These are phyloP conservation scores for Parnassius apollo DNA, from an alignment of 2,888 invertebrate species.

Conservation along the genomic window DNA sequence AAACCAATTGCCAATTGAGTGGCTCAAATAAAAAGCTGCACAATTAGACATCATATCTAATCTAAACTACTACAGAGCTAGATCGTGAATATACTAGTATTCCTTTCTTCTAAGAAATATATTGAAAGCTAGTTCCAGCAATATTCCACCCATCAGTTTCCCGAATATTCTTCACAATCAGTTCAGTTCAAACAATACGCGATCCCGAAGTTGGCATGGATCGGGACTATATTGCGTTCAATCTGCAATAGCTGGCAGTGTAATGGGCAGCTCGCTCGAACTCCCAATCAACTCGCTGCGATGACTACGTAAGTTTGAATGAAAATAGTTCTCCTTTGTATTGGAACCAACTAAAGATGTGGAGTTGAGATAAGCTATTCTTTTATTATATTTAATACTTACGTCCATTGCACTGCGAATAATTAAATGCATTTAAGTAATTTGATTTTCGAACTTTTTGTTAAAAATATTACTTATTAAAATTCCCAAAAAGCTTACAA, in stretches of 20 bases:
- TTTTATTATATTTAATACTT: not conserved
- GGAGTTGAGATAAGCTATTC: not conserved
- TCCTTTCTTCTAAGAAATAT: too few relatives aligned
- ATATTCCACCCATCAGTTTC: conserved; percentile 1
- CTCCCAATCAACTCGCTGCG: conserved; percentile 22
- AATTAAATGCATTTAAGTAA: too few relatives aligned
- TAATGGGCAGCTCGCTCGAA: conserved; percentile 20
- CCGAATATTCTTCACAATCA: conserved; percentile 10
- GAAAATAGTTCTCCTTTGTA: conserved; percentile 17
- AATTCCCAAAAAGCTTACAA: too few relatives aligned
- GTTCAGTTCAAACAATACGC: conserved; percentile 15
- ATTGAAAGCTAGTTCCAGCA: conserved; percentile 6
- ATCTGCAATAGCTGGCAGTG: conserved; percentile 2
- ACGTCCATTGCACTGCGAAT: too few relatives aligned
- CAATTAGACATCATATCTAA: too few relatives aligned
- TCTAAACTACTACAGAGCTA: too few relatives aligned
- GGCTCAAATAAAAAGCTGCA: too few relatives aligned
- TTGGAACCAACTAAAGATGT: conserved; percentile 16
- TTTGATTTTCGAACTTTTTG: too few relatives aligned
- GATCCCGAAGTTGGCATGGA: not conserved
- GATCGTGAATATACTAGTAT: too few relatives aligned
- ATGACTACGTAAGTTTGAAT: conserved; percentile 19
- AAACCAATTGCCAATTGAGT: too few relatives aligned
- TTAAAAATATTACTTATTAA: too few relatives aligned
- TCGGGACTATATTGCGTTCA: conserved; percentile 6